Percentiles rank a stretch among this genome's conserved stretches.
Evolutionary conservation across 2,113 vertebrate species (phyloP).

Genomic region (Cyphomyrus plagiostoma): DNA sequence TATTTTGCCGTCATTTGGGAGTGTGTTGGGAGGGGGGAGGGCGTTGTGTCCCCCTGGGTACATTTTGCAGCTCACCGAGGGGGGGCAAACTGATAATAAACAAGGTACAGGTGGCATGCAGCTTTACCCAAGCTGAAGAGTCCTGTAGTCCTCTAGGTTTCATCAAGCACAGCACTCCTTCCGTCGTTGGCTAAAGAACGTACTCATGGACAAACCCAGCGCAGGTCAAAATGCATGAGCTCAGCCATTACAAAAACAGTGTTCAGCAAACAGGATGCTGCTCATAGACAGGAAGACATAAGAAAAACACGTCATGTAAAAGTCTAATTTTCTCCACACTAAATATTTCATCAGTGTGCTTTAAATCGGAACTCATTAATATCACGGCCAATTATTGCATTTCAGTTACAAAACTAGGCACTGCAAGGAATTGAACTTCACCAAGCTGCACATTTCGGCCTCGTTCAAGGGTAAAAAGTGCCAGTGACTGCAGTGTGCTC

Average conservation of each 20-base stretch:
- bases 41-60: background rate
- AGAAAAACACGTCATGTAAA: background rate
- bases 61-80: background rate
- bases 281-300: background rate
- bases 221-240: background rate
- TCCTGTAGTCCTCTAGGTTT: background rate
- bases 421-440: constrained; percentile 71
- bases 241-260: background rate
- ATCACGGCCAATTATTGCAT: background rate
- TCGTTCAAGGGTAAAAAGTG: constrained; percentile 78
- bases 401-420: constrained; percentile 50
- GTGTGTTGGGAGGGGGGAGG: background rate
- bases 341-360: background rate
- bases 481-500: constrained; percentile 69
- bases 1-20: background rate
- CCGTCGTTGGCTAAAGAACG: background rate
- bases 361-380: background rate
- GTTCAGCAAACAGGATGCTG: background rate
- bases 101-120: background rate
- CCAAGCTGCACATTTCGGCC: constrained; percentile 76
- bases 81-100: background rate
- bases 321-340: background rate
- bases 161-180: background rate
- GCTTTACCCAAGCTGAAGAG: background rate
- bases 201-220: background rate